These are phyloP conservation scores for Papilio demoleus DNA, from an alignment of 2,888 invertebrate genomes.

Conservation along the genomic window DNA sequence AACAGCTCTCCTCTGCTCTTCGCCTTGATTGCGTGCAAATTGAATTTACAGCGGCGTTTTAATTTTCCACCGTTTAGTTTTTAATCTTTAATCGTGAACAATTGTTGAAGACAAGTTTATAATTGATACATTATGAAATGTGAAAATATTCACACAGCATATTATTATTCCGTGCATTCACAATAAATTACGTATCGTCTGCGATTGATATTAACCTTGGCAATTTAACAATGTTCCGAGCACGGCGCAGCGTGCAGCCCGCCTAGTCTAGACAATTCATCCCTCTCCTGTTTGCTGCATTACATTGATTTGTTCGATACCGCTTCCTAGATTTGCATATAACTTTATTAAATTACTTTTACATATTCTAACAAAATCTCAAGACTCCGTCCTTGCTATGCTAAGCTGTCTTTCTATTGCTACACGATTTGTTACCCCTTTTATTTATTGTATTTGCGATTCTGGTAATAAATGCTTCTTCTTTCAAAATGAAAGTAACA, in stretches of 20 bases:
- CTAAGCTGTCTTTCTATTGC: too few species aligned
- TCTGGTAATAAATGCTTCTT: too few species aligned
- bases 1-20: constrained; percentile 4
- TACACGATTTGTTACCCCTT: too few species aligned
- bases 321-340: constrained; percentile 44
- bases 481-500: too few species aligned
- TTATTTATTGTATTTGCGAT: too few species aligned
- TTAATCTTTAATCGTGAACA: background rate
- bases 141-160: background rate
- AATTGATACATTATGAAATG: background rate
- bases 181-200: constrained; percentile 9
- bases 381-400: too few species aligned
- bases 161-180: background rate
- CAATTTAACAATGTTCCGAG: constrained; percentile 19
- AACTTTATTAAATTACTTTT: constrained; percentile 1
- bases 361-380: background rate
- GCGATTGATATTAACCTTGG: constrained; percentile 2
- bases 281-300: constrained; percentile 55
- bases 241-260: background rate
- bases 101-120: background rate
- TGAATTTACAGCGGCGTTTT: constrained; percentile 16
- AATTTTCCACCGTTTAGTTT: constrained; percentile 15
- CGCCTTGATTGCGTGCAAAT: constrained; percentile 9
- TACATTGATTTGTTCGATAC: constrained; percentile 67
- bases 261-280: constrained; percentile 44